Evolutionary conservation across 2,113 vertebrate species (phyloP), one percentile per base, ranked within the genome.

Genomic region (Murina feae): DNA sequence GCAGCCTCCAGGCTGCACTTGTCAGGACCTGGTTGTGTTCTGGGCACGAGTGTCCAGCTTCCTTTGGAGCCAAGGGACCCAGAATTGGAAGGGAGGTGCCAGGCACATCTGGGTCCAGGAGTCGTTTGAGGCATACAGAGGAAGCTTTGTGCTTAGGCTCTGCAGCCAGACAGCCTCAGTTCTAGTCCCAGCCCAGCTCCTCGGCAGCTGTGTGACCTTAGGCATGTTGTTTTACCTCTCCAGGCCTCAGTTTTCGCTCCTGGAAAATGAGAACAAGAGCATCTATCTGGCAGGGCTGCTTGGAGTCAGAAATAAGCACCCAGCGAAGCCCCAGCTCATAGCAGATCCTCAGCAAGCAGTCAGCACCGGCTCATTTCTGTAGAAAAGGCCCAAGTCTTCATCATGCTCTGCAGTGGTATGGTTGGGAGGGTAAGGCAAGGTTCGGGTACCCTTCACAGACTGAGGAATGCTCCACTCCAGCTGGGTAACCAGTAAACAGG

Each of bases 191-290:
- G 60, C 53, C 53, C 12, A 51, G 72, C 58, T 63, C 37, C 10
- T 60, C 42, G 37, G 53, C 42, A 69, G 65, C 42, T 47, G 5
- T 49, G 78, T 90, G 69, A 60, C 49, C 51, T 42, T 72, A 16
- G 20, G 25, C 42, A 4, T 78, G 44, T 37, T n/a, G 13, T 32
- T 71, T 47, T 23, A 65, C 35, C 30, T 89, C 82, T 76, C 55
- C 69, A 58, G 39, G 74, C 69, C 95, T 94, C 91, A 18, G 79
- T 95, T 65, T 89, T 66, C n/a, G 58, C 35, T 23, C n/a, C 53
- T 74, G 5, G 65, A 53, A 94, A 90, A 4, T 82, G 35, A 55
- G 53, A n/a, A 9, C 51, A 47, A 58, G 78, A 94, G 55, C 88
- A 68, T 10, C 35, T 44, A 7, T 51, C 60, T 83, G 83, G 28